These are phyloP conservation scores for Sturnira hondurensis DNA, from an alignment of 2,113 vertebrate genomes.

Conservation along the genomic window DNA sequence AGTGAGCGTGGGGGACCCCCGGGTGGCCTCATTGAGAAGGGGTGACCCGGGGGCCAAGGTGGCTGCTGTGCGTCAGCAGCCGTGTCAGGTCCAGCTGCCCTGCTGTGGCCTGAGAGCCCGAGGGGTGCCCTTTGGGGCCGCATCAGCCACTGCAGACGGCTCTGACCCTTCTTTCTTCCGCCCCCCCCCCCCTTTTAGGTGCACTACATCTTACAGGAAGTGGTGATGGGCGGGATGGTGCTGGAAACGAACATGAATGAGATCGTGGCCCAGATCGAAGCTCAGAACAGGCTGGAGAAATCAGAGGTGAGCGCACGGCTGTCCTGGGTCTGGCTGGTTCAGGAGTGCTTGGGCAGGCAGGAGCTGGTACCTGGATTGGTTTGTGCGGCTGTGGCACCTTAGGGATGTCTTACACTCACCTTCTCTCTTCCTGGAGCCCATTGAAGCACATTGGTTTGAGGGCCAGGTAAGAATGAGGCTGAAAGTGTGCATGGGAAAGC, in stretches of 20 bases:
- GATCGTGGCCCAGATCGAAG: slow-evolving; percentile 91
- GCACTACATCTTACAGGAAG: slow-evolving; percentile 89
- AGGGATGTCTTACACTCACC: background rate
- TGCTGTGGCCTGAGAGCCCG: background rate
- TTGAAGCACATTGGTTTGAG: background rate
- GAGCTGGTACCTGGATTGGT: rapidly evolving
- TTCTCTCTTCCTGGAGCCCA: background rate
- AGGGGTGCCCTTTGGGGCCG: background rate
- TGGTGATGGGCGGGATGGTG: slow-evolving; percentile 97
- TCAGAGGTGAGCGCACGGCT: slow-evolving; percentile 85
- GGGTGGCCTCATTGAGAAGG: background rate
- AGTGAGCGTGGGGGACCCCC: rapidly evolving
- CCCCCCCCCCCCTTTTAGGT: slow-evolving; percentile 34
- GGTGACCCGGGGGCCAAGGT: background rate
- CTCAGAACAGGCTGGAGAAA: slow-evolving; percentile 94
- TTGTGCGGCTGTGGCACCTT: background rate
- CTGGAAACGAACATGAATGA: slow-evolving; percentile 98
- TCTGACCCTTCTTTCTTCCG: background rate
- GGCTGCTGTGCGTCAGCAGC: background rate
- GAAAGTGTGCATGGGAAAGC: background rate
- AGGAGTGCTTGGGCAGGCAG: background rate
- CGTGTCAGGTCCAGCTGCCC: background rate
- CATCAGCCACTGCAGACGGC: no score
- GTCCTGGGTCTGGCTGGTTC: background rate
- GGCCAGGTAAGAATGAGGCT: background rate